Base-by-base conservation (phyloP, 2,113 vertebrate species). In the Rutilus rutilus region DNA sequence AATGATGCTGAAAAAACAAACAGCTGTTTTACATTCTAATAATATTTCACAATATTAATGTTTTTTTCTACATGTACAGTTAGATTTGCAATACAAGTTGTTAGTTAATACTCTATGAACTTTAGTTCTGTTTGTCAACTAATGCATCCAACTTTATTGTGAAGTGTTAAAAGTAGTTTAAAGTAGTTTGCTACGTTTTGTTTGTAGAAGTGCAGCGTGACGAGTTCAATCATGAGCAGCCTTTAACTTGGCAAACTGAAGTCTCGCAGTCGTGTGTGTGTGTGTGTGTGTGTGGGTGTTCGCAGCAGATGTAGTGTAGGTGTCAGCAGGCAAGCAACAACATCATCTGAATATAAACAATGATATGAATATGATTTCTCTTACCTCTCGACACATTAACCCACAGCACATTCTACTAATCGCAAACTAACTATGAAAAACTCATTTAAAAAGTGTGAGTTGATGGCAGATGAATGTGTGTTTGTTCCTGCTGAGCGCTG, bases 281-380 rank as follows among this genome's bases (percentile, higher is more conserved):
- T 78, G 47, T 87, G 47, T 60, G 65, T 52, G 85, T 87, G 79
- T 78, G 87, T 89, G 79, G 85, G 89, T n/a, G 87, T 30, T 85
- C 82, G 77, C 62, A 86, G 85, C 91, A 92, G 92, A 92, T 93
- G 92, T 90, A 45, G 54, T 71, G 91, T 93, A 86, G 91, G 91
- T 90, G 91, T 89, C 75, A 52, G 84, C 88, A 86, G 78, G 86
- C 90, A 75, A 86, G 86, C 82, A 8, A 76, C 47, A 76, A 19
- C 42, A 76, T 76, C 45, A 52, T 76, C 74, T 76, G 25, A 76
- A 52, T 50, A 76, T 52, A 76, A 76, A 76, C 74, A 54, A 76
- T 76, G 47, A 30, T 76, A 47, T 52, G 47, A 76, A 50, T 76
- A 9, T 76, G 1, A 47, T 76, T 50, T 76, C 5, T 75, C 21